Base-by-base conservation (phyloP, 2,797 vertebrate species). In the Emydoidea blandingii region DNA sequence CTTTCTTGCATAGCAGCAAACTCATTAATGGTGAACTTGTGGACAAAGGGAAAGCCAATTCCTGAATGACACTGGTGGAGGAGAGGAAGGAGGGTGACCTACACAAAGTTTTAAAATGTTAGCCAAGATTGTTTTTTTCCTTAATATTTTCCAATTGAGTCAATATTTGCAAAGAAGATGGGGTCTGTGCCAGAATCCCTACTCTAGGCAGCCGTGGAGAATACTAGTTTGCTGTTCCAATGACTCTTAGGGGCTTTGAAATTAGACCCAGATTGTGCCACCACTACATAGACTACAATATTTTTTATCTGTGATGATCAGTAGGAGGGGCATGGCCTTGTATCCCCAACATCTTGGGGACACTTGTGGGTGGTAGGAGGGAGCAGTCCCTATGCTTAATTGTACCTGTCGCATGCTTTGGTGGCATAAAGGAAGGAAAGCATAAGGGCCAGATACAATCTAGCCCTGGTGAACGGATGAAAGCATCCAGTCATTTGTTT, bases 401-500 rank as follows among this genome's bases (percentile, higher is more conserved):
- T 2, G 52, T 59, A 21, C 31, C 74, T 72, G 83, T 81, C 47
- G 53, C 41, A 7, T 2, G 23, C 0, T 1, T 34, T 53, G 54
- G 50, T 27, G 8, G 62, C 0, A 9, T 52, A 37, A n/a, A 79
- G 29, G 50, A 21, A 44, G 6, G 29, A 1, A 53, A 79, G 37
- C 57, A 44, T 5, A 50, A 44, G 2, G 5, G 3, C 0, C 37
- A 44, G 52, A 5, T 34, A 0, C 0, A 0, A 7, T 53, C 11
- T 78, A 56, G 84, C 25, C 79, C 52, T 53, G 12, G 52, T 52
- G 23, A 15, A 53, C 2, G 12, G 50, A 37, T 0, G 2, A 29
- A 21, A 31, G 21, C 49, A 1, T 37, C 0, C 27, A 0, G 3
- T 50, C 2, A 0, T 5, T 25, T 65, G 0, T 1, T 5, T 0